Evolutionary conservation across 2,888 invertebrate genomes (phyloP), one percentile per base, ranked within the genome.

Genomic region (Ernsta delagoae): DNA sequence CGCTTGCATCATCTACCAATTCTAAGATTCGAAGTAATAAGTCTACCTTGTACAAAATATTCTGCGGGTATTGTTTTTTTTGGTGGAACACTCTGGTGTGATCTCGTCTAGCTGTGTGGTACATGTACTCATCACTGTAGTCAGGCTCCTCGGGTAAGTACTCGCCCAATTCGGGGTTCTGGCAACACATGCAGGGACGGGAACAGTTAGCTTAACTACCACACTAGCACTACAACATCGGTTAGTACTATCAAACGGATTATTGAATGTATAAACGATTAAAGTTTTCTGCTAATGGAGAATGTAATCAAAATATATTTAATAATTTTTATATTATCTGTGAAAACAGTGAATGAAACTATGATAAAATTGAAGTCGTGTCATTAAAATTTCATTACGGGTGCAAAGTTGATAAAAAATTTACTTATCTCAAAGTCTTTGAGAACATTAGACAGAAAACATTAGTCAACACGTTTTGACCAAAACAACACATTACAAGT

Each of bases 1-100:
- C 61, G 36, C 43, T 59, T 70, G 69, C 69, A 70, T 64, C 69
- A 70, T 70, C 59, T 70, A 70, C 69, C 12, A 59, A 12, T 53
- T 64, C 72, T 72, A 70, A 74, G 68, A 59, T 63, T 73, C 64
- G 68, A 69, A 70, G 65, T 31, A 31, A 31, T 41, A 59, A 16
- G 48, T 83, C 87, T 88, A 94, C 93, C 93, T 94, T 93, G 82
- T 88, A 93, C 78, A 93, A 84, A 77, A 91, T 88, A 84, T 93
- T 93, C 87, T 92, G 90, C 80, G 92, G 90, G 78, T 91, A 92
- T 84, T 92, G 93, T 79, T 92, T 92, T 88, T 92, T 92, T 86
- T 93, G 92, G 75, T 92, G 92, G 83, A 82, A 90, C 75, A 93
- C 91, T 79, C 90, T 85, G 70, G 88, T 83, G 77, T 93, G 89